Percentiles rank a stretch among this genome's conserved stretches.
Evolutionary conservation across 1,140 invertebrate species (phyloP).

Genomic region (Leptopilina boulardi): DNA sequence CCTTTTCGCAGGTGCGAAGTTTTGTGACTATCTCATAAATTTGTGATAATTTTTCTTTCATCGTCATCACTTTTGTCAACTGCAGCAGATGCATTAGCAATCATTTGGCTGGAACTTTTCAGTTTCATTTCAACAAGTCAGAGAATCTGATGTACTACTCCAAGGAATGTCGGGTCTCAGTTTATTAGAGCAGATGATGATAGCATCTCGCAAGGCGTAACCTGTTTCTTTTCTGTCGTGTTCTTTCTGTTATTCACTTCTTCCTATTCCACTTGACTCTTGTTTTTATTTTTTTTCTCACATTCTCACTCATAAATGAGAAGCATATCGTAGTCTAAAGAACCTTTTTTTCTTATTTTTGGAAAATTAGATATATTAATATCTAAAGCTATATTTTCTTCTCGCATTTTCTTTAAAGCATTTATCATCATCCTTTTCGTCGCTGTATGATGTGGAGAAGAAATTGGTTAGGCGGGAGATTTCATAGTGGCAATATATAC

Average conservation of each 20-base stretch:
- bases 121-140: slow-evolving; percentile 42
- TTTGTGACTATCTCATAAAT: slow-evolving; percentile 39
- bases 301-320: slow-evolving; percentile 29
- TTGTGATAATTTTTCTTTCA: too few relatives aligned
- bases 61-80: slow-evolving; percentile 45
- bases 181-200: slow-evolving; percentile 73
- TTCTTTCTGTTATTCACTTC: slow-evolving; percentile 36
- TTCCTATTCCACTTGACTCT: neutral
- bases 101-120: slow-evolving; percentile 33
- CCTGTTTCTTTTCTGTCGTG: slow-evolving; percentile 42
- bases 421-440: slow-evolving; percentile 20
- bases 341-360: too few relatives aligned
- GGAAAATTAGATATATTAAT: too few relatives aligned
- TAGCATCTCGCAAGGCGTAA: slow-evolving; percentile 68
- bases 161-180: slow-evolving; percentile 59
- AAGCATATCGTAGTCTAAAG: too few relatives aligned
- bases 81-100: neutral
- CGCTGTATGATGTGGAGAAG: slow-evolving; percentile 68
- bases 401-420: slow-evolving; percentile 25
- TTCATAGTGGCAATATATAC: slow-evolving; percentile 53
- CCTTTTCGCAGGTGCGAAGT: slow-evolving; percentile 39
- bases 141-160: slow-evolving; percentile 56
- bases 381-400: neutral
- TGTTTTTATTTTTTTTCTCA: slow-evolving; percentile 22
- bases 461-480: slow-evolving; percentile 71